A percentile compares a stretch with the other conserved stretches of the same genome.
phyloP scores from a whole-genome alignment of 2,113 vertebrate genomes.

The Hippocampus guttulatus region DNA sequence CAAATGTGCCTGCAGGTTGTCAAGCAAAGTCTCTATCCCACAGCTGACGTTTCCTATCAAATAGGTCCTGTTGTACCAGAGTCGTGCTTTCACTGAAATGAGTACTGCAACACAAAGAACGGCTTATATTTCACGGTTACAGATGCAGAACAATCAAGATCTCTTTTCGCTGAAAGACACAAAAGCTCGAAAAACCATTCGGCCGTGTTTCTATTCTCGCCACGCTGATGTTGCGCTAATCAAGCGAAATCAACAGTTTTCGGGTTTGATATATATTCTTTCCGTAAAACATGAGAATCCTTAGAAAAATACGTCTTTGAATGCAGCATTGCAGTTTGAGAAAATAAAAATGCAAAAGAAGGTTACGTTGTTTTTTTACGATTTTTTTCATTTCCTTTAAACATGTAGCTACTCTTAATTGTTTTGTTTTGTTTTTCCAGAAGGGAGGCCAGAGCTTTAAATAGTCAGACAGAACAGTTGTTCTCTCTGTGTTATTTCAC shows the following conservation, averaged over 20 bases:
- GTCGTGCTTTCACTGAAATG: slow-evolving; percentile 10
- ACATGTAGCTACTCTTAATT: slow-evolving; percentile 11
- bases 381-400: slow-evolving; percentile 10
- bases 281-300: slow-evolving; percentile 61
- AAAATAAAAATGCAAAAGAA: slow-evolving; percentile 61
- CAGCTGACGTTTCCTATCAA: slow-evolving; percentile 10
- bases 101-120: slow-evolving; percentile 17
- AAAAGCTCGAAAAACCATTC: slow-evolving; percentile 42
- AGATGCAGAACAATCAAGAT: slow-evolving; percentile 29
- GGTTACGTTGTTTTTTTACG: slow-evolving; percentile 11
- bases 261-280: slow-evolving; percentile 48
- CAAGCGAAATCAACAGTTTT: slow-evolving; percentile 31
- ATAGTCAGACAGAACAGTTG: background rate
- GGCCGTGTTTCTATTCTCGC: slow-evolving; percentile 49
- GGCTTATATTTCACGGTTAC: slow-evolving; percentile 12
- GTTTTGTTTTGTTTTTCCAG: background rate
- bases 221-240: slow-evolving; percentile 20
- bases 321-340: slow-evolving; percentile 65
- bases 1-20: slow-evolving; percentile 37
- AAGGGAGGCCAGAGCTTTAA: background rate
- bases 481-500: slow-evolving; percentile 9
- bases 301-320: slow-evolving; percentile 77
- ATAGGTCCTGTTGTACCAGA: slow-evolving; percentile 27
- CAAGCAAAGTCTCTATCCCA: slow-evolving; percentile 40
- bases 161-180: slow-evolving; percentile 37